Evolutionary conservation across 1,140 invertebrate genomes (phyloP).

Genomic region (Heliconius melpomene): DNA sequence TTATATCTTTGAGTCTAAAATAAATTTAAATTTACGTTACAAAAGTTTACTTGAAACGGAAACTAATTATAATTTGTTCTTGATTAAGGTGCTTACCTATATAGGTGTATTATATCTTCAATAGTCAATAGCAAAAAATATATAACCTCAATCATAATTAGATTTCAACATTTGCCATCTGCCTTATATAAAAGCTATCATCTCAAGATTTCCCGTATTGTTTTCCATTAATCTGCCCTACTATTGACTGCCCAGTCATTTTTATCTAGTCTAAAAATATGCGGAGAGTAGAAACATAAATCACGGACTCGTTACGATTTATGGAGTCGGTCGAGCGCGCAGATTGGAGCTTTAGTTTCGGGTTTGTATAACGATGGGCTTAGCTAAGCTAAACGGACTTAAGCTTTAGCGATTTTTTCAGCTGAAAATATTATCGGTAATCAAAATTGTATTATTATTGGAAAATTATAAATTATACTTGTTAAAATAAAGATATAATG

Average conservation of each 20-base stretch:
- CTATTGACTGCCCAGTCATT: conserved; percentile 45
- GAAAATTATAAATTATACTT: no score
- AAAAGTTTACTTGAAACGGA: no score
- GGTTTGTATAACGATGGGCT: conserved; percentile 47
- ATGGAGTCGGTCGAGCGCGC: conserved; percentile 61
- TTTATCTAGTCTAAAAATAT: conserved; percentile 69
- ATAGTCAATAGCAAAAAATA: not conserved
- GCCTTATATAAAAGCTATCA: not conserved
- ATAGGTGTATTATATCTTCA: no score
- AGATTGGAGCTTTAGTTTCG: conserved; percentile 63
- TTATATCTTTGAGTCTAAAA: no score
- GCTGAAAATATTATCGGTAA: not conserved
- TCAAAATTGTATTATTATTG: not conserved
- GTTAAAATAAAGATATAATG: no score
- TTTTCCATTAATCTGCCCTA: conserved; percentile 47
- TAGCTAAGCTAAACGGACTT: conserved; percentile 33
- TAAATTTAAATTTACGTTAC: no score
- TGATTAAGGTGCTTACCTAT: no score
- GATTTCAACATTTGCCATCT: not conserved
- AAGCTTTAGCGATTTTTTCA: conserved; percentile 7
- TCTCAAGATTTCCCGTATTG: conserved; percentile 39
- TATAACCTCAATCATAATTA: not conserved
- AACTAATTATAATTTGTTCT: no score
- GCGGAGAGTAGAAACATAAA: conserved; percentile 62
- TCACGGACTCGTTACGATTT: conserved; percentile 78